Evolutionary conservation across 2,797 vertebrate species (phyloP).

Genomic region (Denticeps clupeoides): DNA sequence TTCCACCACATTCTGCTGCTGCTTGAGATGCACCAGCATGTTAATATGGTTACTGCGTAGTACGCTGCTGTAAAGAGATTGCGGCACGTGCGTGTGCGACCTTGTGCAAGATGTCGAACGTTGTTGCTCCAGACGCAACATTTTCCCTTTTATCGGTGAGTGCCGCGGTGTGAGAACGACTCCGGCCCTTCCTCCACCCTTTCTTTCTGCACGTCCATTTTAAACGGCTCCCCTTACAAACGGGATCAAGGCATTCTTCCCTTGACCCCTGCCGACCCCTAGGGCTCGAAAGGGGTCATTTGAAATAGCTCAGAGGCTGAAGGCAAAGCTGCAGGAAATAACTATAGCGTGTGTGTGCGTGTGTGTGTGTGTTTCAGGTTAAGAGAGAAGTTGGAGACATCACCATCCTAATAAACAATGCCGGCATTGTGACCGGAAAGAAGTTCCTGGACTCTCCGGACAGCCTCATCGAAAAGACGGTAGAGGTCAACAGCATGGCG

Average conservation of each 20-base stretch:
- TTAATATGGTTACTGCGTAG: too few relatives aligned
- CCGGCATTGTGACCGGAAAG: conserved; percentile 60
- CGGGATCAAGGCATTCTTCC: not conserved
- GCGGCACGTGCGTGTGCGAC: too few relatives aligned
- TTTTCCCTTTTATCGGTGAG: too few relatives aligned
- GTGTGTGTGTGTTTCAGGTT: conserved; percentile 45
- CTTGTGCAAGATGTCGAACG: too few relatives aligned
- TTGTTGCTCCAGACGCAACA: too few relatives aligned
- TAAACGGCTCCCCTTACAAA: too few relatives aligned
- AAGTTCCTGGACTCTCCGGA: conserved; percentile 57
- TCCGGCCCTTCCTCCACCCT: not conserved
- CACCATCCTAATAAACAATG: conserved; percentile 68
- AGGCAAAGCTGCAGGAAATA: not conserved
- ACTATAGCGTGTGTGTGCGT: not conserved
- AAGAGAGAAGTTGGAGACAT: conserved; percentile 71
- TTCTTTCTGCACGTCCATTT: not conserved
- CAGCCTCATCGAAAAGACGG: conserved; percentile 56
- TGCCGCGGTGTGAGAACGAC: too few relatives aligned
- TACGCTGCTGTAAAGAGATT: too few relatives aligned
- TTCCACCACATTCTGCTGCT: too few relatives aligned
- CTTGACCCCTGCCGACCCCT: not conserved
- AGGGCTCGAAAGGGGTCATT: not conserved
- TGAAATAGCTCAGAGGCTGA: not conserved
- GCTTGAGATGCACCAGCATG: too few relatives aligned
- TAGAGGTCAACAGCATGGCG: conserved; percentile 64